Evolutionary conservation across 2,113 vertebrate genomes (phyloP).

Genomic region (Vulpes ferrilata): DNA sequence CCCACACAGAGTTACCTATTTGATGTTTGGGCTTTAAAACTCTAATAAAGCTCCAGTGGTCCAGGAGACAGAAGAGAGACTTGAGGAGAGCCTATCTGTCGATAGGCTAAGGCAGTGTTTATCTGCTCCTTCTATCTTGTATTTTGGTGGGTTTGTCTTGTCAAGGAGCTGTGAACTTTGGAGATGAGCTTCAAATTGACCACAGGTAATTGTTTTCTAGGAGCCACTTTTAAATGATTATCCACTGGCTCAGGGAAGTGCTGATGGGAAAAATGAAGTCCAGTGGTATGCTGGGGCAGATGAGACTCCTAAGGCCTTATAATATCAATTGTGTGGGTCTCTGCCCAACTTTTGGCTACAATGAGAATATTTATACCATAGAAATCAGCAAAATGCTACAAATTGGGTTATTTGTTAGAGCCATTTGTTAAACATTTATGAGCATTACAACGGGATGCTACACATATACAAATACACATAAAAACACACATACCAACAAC

Average conservation of each 20-base stretch:
- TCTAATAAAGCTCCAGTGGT: not conserved
- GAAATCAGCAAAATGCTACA: not conserved
- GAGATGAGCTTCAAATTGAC: not conserved
- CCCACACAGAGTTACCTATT: not conserved
- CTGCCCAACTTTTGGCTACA: not conserved
- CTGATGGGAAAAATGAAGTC: not conserved
- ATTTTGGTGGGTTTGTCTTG: not conserved
- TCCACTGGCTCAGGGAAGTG: not conserved
- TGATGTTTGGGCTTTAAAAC: not conserved
- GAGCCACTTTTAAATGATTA: not conserved
- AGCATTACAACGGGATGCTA: not conserved
- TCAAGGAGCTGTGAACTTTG: not conserved
- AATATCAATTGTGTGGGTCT: not conserved
- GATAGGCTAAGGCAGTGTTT: not conserved
- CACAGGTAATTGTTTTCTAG: not conserved
- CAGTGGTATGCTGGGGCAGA: fast-evolving
- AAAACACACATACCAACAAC: not conserved
- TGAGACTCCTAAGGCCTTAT: not conserved
- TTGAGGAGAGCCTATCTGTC: too few species aligned
- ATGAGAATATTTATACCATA: not conserved
- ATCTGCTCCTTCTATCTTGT: not conserved
- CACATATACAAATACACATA: not conserved
- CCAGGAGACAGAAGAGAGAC: not conserved
- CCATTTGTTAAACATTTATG: not conserved
- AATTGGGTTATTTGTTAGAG: not conserved